These are phyloP conservation scores for Hypolimnas misippus DNA, from an alignment of 2,888 invertebrate genomes.

Conservation along the genomic window DNA sequence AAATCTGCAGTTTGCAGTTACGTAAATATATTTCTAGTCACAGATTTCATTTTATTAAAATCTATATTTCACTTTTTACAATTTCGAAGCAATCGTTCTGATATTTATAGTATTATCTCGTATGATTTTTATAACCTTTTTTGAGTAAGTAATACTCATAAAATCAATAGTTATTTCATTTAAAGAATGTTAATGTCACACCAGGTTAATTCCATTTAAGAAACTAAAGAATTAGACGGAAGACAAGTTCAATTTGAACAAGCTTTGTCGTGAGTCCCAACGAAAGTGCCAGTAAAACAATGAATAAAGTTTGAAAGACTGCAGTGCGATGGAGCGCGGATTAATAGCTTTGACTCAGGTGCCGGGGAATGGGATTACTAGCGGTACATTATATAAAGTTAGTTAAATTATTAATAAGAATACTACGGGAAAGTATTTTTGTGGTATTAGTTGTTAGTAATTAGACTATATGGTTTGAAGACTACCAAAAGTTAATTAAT, in stretches of 20 bases:
- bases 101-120: too few species aligned
- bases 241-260: slow-evolving; percentile 66
- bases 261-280: slow-evolving; percentile 49
- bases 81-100: background rate
- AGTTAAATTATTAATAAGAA: background rate
- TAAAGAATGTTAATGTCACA: background rate
- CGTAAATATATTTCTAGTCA: slow-evolving; percentile 3
- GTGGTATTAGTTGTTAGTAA: background rate
- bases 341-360: slow-evolving; percentile 64
- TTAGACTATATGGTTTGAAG: too few species aligned
- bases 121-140: background rate
- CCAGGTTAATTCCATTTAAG: slow-evolving; percentile 31
- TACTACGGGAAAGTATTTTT: background rate
- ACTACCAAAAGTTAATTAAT: too few species aligned
- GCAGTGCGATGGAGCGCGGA: slow-evolving; percentile 57
- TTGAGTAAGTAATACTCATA: background rate
- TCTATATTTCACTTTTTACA: slow-evolving; percentile 1
- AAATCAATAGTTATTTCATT: background rate
- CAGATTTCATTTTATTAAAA: slow-evolving; percentile 5
- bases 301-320: slow-evolving; percentile 74
- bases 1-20: slow-evolving; percentile 1
- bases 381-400: slow-evolving; percentile 2
- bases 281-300: slow-evolving; percentile 66
- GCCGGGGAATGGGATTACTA: slow-evolving; percentile 49
- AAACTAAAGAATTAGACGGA: slow-evolving; percentile 43